phyloP scores from a whole-genome alignment of 2,797 vertebrate genomes.

The Naso thynnoides region DNA sequence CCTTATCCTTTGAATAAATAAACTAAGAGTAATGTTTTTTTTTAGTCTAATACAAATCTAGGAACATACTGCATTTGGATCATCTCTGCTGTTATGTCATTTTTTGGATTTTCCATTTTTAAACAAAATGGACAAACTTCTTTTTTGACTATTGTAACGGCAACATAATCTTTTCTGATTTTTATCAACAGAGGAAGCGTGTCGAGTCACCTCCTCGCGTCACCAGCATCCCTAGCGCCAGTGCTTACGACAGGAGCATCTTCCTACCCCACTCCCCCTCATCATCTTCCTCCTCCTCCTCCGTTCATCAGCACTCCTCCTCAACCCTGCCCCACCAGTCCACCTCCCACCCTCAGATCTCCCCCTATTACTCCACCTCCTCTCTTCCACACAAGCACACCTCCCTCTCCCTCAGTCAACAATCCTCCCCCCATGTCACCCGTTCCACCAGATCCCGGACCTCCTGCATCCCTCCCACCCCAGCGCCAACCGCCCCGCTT shows the following conservation, averaged over 20 bases:
- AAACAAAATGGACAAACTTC: not conserved
- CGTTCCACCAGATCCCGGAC: constrained; percentile 89
- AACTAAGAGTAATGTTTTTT: too few relatives aligned
- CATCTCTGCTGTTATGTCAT: not conserved
- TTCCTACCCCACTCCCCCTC: constrained; percentile 82
- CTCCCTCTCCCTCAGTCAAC: constrained; percentile 72
- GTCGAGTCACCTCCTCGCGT: constrained; percentile 87
- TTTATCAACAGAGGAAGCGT: constrained; percentile 86
- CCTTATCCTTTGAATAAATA: not conserved
- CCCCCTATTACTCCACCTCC: constrained; percentile 81
- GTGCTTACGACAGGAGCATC: constrained; percentile 88
- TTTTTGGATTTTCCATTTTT: not conserved
- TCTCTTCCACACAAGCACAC: constrained; percentile 87
- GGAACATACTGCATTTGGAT: not conserved
- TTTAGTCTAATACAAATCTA: not conserved
- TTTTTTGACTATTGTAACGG: not conserved
- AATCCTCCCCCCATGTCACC: constrained; percentile 84
- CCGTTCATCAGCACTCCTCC: constrained; percentile 73
- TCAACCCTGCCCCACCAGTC: constrained; percentile 78
- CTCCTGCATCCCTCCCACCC: constrained; percentile 85
- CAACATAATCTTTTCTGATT: not conserved
- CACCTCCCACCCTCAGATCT: constrained; percentile 66
- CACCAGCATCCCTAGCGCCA: constrained; percentile 89
- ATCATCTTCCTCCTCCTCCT: constrained; percentile 70
- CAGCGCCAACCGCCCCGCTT: constrained; percentile 81